Conservation (phyloP, 1,140 invertebrate genomes). For the Pissodes strobi region DNA sequence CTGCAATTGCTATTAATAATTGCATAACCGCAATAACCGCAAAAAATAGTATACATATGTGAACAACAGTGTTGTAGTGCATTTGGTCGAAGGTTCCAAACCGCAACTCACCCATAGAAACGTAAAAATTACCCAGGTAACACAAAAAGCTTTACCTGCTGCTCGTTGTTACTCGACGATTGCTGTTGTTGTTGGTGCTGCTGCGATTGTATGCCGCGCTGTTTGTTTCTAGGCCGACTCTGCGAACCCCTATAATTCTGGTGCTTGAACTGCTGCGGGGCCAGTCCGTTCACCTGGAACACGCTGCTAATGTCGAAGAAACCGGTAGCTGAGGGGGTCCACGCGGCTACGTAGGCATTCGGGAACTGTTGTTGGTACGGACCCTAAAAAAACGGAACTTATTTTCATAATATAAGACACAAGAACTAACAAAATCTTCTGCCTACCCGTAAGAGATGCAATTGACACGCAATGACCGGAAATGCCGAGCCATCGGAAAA, state of each 20-base stretch:
- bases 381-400: too few species aligned
- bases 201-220: not conserved
- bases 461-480: too few species aligned
- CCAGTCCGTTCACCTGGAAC: constrained; percentile 75
- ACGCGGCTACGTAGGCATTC: constrained; percentile 63
- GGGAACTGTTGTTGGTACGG: constrained; percentile 57
- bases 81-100: too few species aligned
- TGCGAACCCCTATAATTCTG: constrained; percentile 52
- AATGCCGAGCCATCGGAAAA: too few species aligned
- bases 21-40: not conserved
- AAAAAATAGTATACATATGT: too few species aligned
- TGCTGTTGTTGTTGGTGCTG: constrained; percentile 11
- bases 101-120: too few species aligned
- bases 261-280: constrained; percentile 69
- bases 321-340: constrained; percentile 61
- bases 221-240: constrained; percentile 31
- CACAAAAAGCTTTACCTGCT: not conserved
- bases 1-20: too few species aligned
- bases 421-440: too few species aligned
- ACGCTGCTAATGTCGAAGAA: constrained; percentile 75
- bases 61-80: too few species aligned
- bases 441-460: too few species aligned
- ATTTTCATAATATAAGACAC: too few species aligned
- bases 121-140: too few species aligned
- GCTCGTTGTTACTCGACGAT: not conserved